Base-by-base conservation (phyloP, 1,140 invertebrate species). In the Plutomurus gul region DNA sequence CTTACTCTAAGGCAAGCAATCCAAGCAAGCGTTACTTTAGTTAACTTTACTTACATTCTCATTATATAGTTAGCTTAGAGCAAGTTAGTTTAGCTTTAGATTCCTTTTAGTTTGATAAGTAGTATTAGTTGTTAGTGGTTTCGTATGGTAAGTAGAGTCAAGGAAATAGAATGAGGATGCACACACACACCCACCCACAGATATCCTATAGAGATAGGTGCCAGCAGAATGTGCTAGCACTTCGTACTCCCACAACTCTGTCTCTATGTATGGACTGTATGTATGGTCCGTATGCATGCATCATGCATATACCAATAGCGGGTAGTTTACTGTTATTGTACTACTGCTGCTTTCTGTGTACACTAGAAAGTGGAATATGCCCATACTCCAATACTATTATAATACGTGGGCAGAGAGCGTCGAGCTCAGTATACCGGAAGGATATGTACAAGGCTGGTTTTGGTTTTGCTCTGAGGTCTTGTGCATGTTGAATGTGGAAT, bases 31-130 rank as follows among this genome's bases (percentile, higher is more conserved):
- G 47, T 51, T 51, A 51, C 56, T 65, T 65, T 65, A 65, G 27
- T 65, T 65, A n/a, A 65, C 56, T 65, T 65, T 33, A 65, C 56
- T 65, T 30, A 65, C 56, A 65, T 65, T 65, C 30, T 30, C 56
- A 65, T 65, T 65, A 65, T 65, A 65, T 65, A 65, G 56, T 65
- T 65, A 65, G 56, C 56, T 65, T 33, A 65, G 56, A 65, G 56
- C 36, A 33, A 65, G 22, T 65, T 65, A 65, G 56, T 65, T 65
- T 27, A 65, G 56, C 56, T 30, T 65, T 65, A 65, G 56, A 65
- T 65, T 65, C 56, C 56, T 65, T 65, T 65, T 65, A 65, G 56
- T 65, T 65, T 65, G 56, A 65, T 65, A 65, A 65, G 56, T n/a
- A n/a, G n/a, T 65, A 65, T 65, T 65, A 65, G 56, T 65, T 65